A percentile compares a stretch with the other conserved stretches of the same genome.
Conservation (phyloP, 2,113 vertebrate genomes). For the Oceanodroma tethys region DNA sequence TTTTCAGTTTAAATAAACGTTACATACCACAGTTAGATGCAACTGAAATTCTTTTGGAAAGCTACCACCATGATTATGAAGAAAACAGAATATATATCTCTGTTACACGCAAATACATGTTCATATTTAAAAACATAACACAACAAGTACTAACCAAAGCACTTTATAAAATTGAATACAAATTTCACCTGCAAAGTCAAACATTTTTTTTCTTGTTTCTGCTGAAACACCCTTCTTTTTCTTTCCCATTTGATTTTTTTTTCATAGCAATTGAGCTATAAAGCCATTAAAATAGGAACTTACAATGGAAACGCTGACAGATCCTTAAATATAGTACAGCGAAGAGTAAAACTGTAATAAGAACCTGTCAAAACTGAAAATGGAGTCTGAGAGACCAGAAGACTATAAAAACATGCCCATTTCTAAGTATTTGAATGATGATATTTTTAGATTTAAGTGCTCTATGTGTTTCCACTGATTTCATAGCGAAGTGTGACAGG, state of each 20-base stretch:
- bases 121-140: neutral
- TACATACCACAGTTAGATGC: neutral
- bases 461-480: neutral
- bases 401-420: neutral
- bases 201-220: neutral
- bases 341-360: neutral
- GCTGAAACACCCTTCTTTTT: neutral
- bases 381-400: neutral
- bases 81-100: neutral
- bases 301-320: neutral
- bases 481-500: neutral
- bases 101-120: neutral
- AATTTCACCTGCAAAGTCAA: neutral
- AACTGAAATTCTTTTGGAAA: neutral
- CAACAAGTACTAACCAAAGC: neutral
- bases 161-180: neutral
- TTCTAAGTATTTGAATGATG: neutral
- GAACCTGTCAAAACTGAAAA: slow-evolving; percentile 16
- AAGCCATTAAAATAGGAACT: neutral
- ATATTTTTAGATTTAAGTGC: slow-evolving; percentile 7
- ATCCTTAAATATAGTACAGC: neutral
- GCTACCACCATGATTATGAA: neutral
- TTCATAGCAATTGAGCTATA: neutral
- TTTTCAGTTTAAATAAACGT: neutral
- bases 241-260: neutral